Evolutionary conservation across 2,888 invertebrate genomes (phyloP), one percentile per base, ranked within the genome.

Genomic region (Drosophila birchii): DNA sequence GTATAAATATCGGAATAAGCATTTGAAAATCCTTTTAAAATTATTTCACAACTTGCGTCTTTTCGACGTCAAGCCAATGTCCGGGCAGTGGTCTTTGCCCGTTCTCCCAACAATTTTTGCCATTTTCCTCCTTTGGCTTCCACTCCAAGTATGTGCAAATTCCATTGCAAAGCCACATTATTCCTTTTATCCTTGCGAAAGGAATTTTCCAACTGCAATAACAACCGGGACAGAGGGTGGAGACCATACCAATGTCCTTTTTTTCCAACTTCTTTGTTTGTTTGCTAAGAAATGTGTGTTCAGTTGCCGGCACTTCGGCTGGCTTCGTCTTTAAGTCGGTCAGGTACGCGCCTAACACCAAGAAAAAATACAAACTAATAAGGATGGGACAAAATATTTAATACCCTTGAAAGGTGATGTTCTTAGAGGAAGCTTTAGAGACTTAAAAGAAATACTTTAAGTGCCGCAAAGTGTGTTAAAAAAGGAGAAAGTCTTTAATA

Each of bases 81-180:
- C 71, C 49, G 61, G 59, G 23, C 62, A 62, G 26, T 54, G 45
- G 12, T 47, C 51, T 39, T 14, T 8, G 49, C 54, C 38, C 5
- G 49, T n/a, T 23, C 9, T 18, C 41, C 43, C 8, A 43, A n/a
- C 47, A 29, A 47, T 47, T 47, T 47, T 64, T 38, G 44, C 55
- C 58, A 53, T 69, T 66, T 55, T 60, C 29, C 49, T 39, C 47
- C 47, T 73, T 49, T 67, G 45, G 47, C 69, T 75, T 47, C 76
- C 62, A 63, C 63, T 68, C 77, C 69, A 90, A 90, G 86, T 82
- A 86, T 90, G 90, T 88, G 90, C 89, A 90, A 90, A 88, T 90
- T 89, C 90, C 89, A 79, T 68, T 72, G 89, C 81, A 88, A 89
- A 88, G 89, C 88, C 90, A 89, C 90, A 89, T 90, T 90, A 88